Evolutionary conservation across 2,113 vertebrate genomes (phyloP).

Genomic region (Meriones unguiculatus): DNA sequence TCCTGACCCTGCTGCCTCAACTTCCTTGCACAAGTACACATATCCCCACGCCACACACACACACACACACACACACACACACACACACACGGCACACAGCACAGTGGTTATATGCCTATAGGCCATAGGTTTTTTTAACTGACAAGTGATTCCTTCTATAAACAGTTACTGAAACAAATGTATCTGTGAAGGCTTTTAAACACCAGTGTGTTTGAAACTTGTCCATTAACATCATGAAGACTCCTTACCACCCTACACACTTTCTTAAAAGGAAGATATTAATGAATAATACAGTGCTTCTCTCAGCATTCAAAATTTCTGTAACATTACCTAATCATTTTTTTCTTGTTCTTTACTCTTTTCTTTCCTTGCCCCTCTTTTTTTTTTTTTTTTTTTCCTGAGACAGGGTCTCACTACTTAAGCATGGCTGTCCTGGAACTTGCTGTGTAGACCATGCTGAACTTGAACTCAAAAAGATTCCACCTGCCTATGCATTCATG

Average conservation of each 20-base stretch:
- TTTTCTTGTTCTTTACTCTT: no score
- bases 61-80: background rate
- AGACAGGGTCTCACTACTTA: background rate
- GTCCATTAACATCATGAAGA: background rate
- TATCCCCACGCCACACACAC: background rate
- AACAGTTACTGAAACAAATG: conserved; percentile 15
- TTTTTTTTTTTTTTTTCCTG: background rate
- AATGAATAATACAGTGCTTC: background rate
- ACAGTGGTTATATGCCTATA: background rate
- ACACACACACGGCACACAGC: no score
- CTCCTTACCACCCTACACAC: background rate
- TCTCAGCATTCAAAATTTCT: background rate
- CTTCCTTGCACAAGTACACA: rapidly evolving
- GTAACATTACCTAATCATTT: background rate
- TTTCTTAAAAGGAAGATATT: conserved; percentile 33
- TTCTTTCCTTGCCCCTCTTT: background rate
- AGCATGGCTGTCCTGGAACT: background rate
- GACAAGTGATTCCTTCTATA: background rate
- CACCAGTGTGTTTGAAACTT: background rate
- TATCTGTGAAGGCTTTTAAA: conserved; percentile 21
- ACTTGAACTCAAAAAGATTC: background rate
- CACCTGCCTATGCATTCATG: background rate
- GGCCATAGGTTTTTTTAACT: background rate
- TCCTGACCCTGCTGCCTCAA: background rate
- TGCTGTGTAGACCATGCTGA: background rate